A percentile compares a stretch with the other conserved stretches of the same genome.
Conservation (phyloP, 1,140 invertebrate genomes). For the Heliconius melpomene region DNA sequence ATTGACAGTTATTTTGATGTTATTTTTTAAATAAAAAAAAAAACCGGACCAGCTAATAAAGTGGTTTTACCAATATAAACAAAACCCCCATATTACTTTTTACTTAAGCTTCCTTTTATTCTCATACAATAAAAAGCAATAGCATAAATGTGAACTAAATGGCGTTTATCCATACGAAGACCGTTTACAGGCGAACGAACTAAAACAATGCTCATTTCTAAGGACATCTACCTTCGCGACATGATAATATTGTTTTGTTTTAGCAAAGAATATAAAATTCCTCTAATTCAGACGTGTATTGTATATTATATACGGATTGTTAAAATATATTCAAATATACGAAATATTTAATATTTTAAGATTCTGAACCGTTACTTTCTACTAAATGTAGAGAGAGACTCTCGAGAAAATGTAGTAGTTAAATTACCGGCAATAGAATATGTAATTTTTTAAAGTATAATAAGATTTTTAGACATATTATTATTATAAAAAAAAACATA, state of each 20-base stretch:
- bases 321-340: too few species aligned
- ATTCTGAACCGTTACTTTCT: too few species aligned
- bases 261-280: not conserved
- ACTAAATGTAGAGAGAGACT: too few species aligned
- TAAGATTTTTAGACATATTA: too few species aligned
- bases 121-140: conserved; percentile 1
- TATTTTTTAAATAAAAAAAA: too few species aligned
- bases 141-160: not conserved
- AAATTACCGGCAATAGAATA: too few species aligned
- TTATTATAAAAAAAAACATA: not conserved
- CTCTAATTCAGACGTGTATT: not conserved
- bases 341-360: too few species aligned
- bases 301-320: not conserved
- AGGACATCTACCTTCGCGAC: not conserved
- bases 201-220: not conserved
- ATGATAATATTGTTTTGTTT: not conserved
- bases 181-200: not conserved
- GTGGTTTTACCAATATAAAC: not conserved
- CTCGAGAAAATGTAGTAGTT: too few species aligned
- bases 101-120: conserved; percentile 1
- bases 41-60: not conserved
- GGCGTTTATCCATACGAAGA: not conserved
- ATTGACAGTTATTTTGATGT: too few species aligned
- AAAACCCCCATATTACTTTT: not conserved
- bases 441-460: too few species aligned